Base-by-base conservation (phyloP, 2,888 invertebrate genomes). In the Euzetes globulus region DNA sequence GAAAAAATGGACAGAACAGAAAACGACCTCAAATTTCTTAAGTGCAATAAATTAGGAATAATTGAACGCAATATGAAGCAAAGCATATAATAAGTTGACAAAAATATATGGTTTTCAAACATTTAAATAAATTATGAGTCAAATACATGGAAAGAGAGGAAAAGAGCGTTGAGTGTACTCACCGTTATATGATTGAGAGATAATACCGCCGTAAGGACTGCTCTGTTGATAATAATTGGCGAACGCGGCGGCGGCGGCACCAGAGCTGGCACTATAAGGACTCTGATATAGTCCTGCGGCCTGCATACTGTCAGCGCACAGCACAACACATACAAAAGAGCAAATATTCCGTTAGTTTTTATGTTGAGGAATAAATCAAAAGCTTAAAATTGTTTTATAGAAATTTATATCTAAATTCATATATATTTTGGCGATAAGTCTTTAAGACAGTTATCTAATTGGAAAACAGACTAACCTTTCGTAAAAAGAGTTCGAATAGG, bases 141-240 rank as follows among this genome's bases (percentile, higher is more conserved):
- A 33, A 33, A 33, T 33, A 33, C 4, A 7, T 6, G 33, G 33
- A 33, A 33, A 33, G 33, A 33, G 33, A 33, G 33, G 33, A 33
- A 33, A 7, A 33, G 33, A 33, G 33, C 33, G 47, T 47, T 47
- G n/a, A 47, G 47, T 47, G 47, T 13, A 58, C 58, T 58, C 22
- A 58, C 58, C 76, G 33, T 75, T 75, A 71, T 77, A 77, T n/a
- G 77, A 76, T 73, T 77, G 77, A 6, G 77, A 77, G 9, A 77
- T 72, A 58, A 77, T 76, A 41, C 75, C n/a, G 13, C 47, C 75
- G 68, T 77, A 77, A 15, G 77, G 76, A 71, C 75, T 76, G 17
- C 72, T 75, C 74, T 77, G 76, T 63, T 72, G 72, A 74, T 76
- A 76, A 74, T 77, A 77, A 71, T 75, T 74, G 58, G 75, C 75